Base-by-base conservation (phyloP, 2,113 vertebrate species). In the Anoura caudifer region DNA sequence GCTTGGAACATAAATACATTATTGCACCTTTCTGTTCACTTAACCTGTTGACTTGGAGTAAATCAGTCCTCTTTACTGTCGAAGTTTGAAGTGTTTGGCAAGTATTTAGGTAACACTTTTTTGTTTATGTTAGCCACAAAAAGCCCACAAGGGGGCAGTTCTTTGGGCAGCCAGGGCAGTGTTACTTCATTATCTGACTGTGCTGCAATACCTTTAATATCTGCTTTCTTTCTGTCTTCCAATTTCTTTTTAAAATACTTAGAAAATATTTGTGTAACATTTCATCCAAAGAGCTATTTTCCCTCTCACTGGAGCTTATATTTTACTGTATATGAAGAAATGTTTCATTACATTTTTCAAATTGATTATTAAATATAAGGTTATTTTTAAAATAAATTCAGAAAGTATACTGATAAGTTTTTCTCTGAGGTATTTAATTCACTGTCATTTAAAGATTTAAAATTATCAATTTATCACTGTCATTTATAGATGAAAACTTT, bases 391-490 rank as follows among this genome's bases (percentile, higher is more conserved):
- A 88, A 22, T 86, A 38, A 77, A 50, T 67, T 96, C 12, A 90
- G 56, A 85, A 95, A 90, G 10, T 89, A 43, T 95, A 70, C n/a
- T 97, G 59, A 3, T 90, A 82, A 93, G 65, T 73, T 96, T 8
- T 88, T 90, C 36, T 92, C 50, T 86, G 31, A 79, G 45, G 8
- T 69, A 1, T 90, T 93, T 81, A 77, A 45, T 70, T 96, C 36
- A 82, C 7, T 94, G 5, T 82, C 14, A 80, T 86, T 85, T 85
- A 72, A 89, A 92, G 31, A 79, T 86, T 85, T 47, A 43, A 88
- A 80, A 73, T 69, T 81, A 52, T 52, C 31, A 75, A 77, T 94
- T 85, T 97, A 67, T 63, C 43, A 59, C 11, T 83, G 7, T 73
- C 31, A 94, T 73, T 50, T 95, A 80, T 87, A 95, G 65, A 73